A percentile compares a stretch with the other conserved stretches of the same genome.
Conservation (phyloP, 2,797 vertebrate species). For the Sciurus carolinensis region DNA sequence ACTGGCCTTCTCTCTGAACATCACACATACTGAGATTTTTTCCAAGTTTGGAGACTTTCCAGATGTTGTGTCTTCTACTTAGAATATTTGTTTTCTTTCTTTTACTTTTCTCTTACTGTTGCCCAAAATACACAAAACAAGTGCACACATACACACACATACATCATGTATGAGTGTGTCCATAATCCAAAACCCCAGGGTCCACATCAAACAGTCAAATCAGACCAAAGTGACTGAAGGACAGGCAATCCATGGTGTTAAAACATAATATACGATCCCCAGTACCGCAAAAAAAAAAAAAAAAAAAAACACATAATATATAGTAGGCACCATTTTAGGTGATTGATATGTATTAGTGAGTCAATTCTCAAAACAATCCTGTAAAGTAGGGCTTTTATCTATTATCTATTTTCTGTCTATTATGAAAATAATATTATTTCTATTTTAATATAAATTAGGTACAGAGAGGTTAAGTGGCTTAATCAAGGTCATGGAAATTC, state of each 20-base stretch:
- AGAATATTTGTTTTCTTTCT: conserved; percentile 16
- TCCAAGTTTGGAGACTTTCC: not conserved
- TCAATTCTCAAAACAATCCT: not conserved
- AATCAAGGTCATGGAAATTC: conserved; percentile 8
- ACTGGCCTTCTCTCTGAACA: not conserved
- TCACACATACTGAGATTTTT: not conserved
- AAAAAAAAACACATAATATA: conserved; percentile 1
- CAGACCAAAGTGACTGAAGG: conserved; percentile 7
- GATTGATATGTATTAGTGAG: not conserved
- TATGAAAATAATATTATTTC: not conserved
- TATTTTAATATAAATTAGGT: conserved; percentile 54
- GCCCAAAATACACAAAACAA: not conserved
- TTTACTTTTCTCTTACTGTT: conserved; percentile 25
- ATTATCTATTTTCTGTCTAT: not conserved
- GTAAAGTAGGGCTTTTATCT: not conserved
- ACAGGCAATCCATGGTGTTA: not conserved
- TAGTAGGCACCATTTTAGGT: not conserved
- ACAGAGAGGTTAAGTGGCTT: not conserved
- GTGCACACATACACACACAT: not conserved
- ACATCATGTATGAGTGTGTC: not conserved
- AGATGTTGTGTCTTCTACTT: not conserved
- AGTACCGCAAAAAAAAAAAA: not conserved
- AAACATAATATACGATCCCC: not conserved
- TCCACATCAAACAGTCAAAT: not conserved
- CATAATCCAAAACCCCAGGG: not conserved